Percentiles rank a stretch among this genome's conserved stretches.
Evolutionary conservation across 37 sponge, comb jelly and placozoan species (phyloP).

Genomic region (Agelas oroides): DNA sequence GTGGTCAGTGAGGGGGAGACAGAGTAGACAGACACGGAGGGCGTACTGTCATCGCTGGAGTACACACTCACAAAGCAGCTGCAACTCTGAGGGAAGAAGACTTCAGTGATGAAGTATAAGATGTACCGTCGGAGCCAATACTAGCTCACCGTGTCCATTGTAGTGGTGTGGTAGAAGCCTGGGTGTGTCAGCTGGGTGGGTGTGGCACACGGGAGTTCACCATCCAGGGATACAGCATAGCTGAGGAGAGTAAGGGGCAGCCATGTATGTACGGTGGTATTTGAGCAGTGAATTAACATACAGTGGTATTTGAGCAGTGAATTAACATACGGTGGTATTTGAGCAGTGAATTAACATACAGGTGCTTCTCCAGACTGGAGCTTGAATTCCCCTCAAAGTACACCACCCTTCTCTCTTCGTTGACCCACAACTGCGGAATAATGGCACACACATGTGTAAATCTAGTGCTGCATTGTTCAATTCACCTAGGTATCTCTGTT

Average conservation of each 20-base stretch:
- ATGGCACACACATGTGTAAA: neutral
- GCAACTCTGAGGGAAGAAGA: too few species aligned
- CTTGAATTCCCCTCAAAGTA: conserved; percentile 69
- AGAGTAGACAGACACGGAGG: conserved; percentile 16
- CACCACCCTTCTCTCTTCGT: conserved; percentile 46
- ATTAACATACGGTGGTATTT: conserved; percentile 51
- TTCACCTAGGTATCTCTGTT: too few species aligned
- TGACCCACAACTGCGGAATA: conserved; percentile 69
- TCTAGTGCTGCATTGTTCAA: too few species aligned
- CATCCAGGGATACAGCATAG: conserved; percentile 37
- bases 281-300: too few species aligned
- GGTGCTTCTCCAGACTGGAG: conserved; percentile 73
- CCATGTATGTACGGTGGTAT: neutral
- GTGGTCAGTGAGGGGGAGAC: neutral
- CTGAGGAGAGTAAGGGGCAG: neutral
- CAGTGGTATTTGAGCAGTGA: too few species aligned
- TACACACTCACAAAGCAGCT: conserved; percentile 24
- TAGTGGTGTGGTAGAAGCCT: conserved; percentile 53
- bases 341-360: conserved; percentile 59
- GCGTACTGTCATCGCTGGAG: neutral
- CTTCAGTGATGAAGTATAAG: neutral
- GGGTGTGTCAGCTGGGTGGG: conserved; percentile 60
- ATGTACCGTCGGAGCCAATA: too few species aligned
- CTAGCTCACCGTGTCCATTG: conserved; percentile 47
- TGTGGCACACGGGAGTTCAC: neutral